Base-by-base conservation (phyloP, 2,888 invertebrate genomes). In the Plagodis pulveraria region DNA sequence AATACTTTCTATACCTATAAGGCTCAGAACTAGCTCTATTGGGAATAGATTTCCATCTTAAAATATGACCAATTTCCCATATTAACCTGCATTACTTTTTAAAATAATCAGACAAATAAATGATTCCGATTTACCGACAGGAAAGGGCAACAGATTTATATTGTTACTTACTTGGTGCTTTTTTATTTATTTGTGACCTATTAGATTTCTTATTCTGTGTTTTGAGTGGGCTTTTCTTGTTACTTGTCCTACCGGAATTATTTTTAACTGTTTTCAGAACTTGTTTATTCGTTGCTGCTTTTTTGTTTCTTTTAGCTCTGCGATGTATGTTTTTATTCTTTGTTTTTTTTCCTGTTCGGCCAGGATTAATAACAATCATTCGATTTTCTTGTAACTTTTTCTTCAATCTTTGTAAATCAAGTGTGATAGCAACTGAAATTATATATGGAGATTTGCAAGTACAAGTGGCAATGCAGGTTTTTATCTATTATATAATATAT, bases 321-420 rank as follows among this genome's bases (percentile, higher is more conserved):
- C 10, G 35, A 7, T 7, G 33, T 38, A 49, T 52, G 6, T 59
- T 57, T 32, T 11, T 57, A 9, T 47, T 12, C n/a, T 35, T 46
- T 22, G 33, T 49, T 11, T 32, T 9, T n/a, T 12, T 5, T 56
- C 35, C 36, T 59, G 53, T 63, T 4, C 57, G 46, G 9, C 44
- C 36, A 1, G 67, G 61, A 45, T 67, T 63, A 7, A 63, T 38
- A 12, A 65, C 49, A 6, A 65, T n/a, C 8, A 53, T 63, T 38
- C 65, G 46, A 6, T 59, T 53, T 40, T 57, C 58, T 33, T 38
- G 48, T 44, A 57, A 49, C 58, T 38, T 61, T 35, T 63, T 62
- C 48, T 46, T 35, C 10, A 61, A 11, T 11, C 60, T 49, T 22
- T 22, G 22, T 22, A 22, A 22, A 0, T n/a, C 50, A 6, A 41